Evolutionary conservation across 2,888 invertebrate species (phyloP).

Genomic region (Blomia tropicalis): DNA sequence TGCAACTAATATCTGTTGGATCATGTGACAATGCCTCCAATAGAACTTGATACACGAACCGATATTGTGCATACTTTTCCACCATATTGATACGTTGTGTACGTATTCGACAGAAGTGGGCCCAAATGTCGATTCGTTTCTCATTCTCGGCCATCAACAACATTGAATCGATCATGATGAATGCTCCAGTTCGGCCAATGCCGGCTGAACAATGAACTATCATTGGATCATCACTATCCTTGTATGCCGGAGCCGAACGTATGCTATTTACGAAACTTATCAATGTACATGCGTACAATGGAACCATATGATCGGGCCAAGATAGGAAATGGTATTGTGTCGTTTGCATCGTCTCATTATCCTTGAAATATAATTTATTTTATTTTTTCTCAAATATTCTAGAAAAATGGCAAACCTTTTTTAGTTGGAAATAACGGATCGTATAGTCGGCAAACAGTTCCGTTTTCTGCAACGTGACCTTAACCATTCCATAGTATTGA

Average conservation of each 20-base stretch:
- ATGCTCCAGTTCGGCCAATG: constrained; percentile 30
- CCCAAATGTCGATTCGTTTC: constrained; percentile 28
- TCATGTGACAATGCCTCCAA: constrained; percentile 27
- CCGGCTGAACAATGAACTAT: constrained; percentile 29
- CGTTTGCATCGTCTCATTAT: constrained; percentile 29
- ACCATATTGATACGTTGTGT: constrained; percentile 29
- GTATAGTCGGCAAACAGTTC: constrained; percentile 34
- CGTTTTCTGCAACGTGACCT: constrained; percentile 32
- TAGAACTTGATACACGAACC: constrained; percentile 28
- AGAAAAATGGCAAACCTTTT: constrained; percentile 22
- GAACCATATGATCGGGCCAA: constrained; percentile 44
- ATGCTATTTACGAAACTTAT: constrained; percentile 31
- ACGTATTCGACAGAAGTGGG: constrained; percentile 29
- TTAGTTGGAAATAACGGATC: constrained; percentile 30
- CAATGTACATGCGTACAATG: constrained; percentile 36
- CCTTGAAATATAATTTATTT: constrained; percentile 21
- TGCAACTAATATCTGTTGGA: constrained; percentile 21
- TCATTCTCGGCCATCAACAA: constrained; percentile 28
- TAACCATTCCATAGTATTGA: constrained; percentile 32
- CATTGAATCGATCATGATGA: constrained; percentile 28
- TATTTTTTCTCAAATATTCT: too few species aligned
- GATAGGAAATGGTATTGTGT: constrained; percentile 41
- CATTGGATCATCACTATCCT: constrained; percentile 24
- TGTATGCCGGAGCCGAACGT: constrained; percentile 23
- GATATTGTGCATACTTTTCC: constrained; percentile 29